Percentiles rank a stretch among this genome's conserved stretches.
These are phyloP conservation scores for Drosophila stalkeri DNA, from an alignment of 2,888 invertebrate genomes.

Conservation along the genomic window DNA sequence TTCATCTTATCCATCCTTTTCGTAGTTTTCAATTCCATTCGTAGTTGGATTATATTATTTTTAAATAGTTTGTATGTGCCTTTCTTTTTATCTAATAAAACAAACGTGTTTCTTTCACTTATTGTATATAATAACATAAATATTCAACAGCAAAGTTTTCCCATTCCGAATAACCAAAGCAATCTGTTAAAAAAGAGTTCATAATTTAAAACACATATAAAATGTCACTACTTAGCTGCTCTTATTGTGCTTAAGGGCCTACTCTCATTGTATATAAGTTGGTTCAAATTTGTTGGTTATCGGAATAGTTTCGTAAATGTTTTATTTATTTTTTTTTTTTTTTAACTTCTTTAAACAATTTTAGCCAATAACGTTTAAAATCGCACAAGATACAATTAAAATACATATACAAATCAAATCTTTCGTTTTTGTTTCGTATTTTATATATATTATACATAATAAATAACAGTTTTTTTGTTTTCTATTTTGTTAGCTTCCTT, in stretches of 20 bases:
- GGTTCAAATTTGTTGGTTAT: constrained; percentile 9
- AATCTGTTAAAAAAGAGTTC: constrained; percentile 2
- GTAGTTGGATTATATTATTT: constrained; percentile 27
- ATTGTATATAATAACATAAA: constrained; percentile 28
- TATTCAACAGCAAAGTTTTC: constrained; percentile 29
- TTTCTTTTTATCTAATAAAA: constrained; percentile 36
- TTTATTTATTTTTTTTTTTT: not conserved
- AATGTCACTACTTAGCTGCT: not conserved
- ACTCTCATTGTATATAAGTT: not conserved
- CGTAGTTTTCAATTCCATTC: constrained; percentile 58
- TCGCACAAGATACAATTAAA: constrained; percentile 60
- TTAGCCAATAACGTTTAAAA: constrained; percentile 47
- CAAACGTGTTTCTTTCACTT: constrained; percentile 35
- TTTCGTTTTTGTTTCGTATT: constrained; percentile 1
- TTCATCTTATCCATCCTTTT: not conserved
- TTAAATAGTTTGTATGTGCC: constrained; percentile 31
- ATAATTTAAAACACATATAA: constrained; percentile 3
- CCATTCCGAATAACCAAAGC: constrained; percentile 28
- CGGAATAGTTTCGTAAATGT: constrained; percentile 1
- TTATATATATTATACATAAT: constrained; percentile 50
- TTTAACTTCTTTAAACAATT: constrained; percentile 13
- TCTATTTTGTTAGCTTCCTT: constrained; percentile 4
- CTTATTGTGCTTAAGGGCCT: constrained; percentile 18
- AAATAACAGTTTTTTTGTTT: constrained; percentile 46
- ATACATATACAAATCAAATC: constrained; percentile 50